phyloP scores from a whole-genome alignment of 1,140 invertebrate genomes.

The Drosophila willistoni region DNA sequence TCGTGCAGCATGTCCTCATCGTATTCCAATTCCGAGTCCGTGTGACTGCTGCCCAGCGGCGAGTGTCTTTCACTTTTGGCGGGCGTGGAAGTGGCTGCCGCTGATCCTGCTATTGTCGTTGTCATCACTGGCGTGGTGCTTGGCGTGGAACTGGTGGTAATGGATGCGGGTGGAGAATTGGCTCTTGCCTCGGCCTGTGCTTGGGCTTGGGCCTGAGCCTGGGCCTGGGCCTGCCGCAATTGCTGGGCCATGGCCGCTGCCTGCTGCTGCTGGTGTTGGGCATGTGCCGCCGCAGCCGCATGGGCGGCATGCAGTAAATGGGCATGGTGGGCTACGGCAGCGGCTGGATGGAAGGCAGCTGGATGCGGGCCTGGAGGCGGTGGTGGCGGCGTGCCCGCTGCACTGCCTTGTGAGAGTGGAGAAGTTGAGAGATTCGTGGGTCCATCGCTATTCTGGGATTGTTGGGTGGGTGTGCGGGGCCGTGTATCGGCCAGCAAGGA shows the following conservation, averaged over 20 bases:
- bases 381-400: conserved; percentile 63
- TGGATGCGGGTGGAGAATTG: conserved; percentile 54
- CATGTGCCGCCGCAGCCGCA: conserved; percentile 72
- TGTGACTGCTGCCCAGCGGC: conserved; percentile 79
- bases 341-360: conserved; percentile 74
- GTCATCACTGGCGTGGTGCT: conserved; percentile 57
- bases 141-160: conserved; percentile 49
- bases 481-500: conserved; percentile 87
- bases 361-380: conserved; percentile 42
- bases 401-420: conserved; percentile 67
- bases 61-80: conserved; percentile 79
- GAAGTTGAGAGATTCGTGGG: conserved; percentile 81
- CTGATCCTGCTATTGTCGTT: conserved; percentile 23
- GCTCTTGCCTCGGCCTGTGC: conserved; percentile 49
- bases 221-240: conserved; percentile 59
- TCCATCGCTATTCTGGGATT: conserved; percentile 63
- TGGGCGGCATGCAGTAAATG: conserved; percentile 75
- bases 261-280: conserved; percentile 70
- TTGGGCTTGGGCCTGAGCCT: conserved; percentile 47
- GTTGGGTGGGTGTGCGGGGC: conserved; percentile 72
- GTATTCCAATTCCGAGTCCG: conserved; percentile 86
- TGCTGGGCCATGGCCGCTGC: conserved; percentile 56
- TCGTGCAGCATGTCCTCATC: conserved; percentile 85
- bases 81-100: conserved; percentile 44
- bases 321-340: conserved; percentile 77